Conservation (phyloP, 2,113 vertebrate species). For the Tupaia tana region DNA sequence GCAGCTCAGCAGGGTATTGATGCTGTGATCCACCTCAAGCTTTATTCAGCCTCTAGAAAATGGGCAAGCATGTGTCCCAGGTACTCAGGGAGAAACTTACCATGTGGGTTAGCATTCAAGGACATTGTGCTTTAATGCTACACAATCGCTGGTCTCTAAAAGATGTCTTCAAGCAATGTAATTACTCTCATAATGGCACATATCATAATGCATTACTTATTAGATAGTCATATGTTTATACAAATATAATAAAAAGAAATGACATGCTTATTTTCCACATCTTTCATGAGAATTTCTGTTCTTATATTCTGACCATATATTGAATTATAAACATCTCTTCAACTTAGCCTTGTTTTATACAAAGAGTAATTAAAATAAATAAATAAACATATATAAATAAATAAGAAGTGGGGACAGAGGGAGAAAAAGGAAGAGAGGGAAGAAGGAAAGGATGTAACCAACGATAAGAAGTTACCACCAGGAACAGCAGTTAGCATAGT, state of each 20-base stretch:
- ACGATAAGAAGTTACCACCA: neutral
- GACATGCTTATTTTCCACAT: neutral
- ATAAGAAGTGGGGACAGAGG: neutral
- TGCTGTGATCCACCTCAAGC: no score
- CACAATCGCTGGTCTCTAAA: no score
- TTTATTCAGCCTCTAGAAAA: no score
- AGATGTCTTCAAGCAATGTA: no score
- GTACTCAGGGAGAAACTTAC: no score
- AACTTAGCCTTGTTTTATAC: neutral
- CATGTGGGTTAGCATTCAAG: no score
- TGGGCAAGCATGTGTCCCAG: no score
- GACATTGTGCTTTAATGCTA: no score
- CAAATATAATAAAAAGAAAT: neutral
- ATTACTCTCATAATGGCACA: neutral
- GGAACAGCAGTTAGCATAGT: neutral
- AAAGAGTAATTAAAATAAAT: neutral
- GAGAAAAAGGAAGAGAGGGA: fast-evolving
- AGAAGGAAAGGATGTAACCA: neutral
- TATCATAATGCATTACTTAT: neutral
- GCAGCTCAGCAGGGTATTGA: no score
- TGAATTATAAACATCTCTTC: neutral
- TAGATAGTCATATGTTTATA: neutral
- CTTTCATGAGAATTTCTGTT: neutral
- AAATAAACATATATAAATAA: neutral
- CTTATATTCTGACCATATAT: neutral